Conservation (phyloP, 2,113 vertebrate genomes). For the Leptobrachium leishanense region DNA sequence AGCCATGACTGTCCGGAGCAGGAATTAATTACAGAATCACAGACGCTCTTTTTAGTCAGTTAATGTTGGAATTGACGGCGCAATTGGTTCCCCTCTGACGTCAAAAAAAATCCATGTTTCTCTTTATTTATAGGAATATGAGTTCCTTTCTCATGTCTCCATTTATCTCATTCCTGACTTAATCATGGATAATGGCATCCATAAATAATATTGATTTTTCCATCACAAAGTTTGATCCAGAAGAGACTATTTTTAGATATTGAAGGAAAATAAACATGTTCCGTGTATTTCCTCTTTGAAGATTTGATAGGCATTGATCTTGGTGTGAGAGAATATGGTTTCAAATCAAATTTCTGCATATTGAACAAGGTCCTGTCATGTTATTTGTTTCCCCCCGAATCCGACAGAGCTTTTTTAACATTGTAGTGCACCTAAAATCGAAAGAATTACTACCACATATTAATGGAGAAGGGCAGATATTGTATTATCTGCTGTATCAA, state of each 20-base stretch:
- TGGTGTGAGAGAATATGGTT: neutral
- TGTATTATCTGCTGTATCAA: neutral
- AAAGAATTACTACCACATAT: neutral
- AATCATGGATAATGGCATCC: slow-evolving; percentile 24
- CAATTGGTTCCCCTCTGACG: neutral
- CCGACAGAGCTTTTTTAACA: neutral
- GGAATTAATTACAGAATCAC: too few relatives aligned
- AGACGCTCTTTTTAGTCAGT: too few relatives aligned
- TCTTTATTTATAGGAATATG: neutral
- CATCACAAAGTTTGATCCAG: slow-evolving; percentile 1
- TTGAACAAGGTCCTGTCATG: neutral
- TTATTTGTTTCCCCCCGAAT: neutral
- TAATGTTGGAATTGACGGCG: too few relatives aligned
- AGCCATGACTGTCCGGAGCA: too few relatives aligned
- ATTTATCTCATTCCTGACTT: slow-evolving; percentile 24
- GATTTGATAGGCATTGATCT: slow-evolving; percentile 16
- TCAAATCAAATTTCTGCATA: neutral
- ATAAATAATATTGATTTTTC: slow-evolving; percentile 36
- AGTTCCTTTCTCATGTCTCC: slow-evolving; percentile 7
- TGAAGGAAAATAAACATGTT: slow-evolving; percentile 15
- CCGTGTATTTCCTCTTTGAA: neutral
- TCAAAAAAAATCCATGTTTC: neutral
- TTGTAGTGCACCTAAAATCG: neutral
- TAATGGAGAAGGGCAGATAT: neutral
- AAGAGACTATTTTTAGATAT: slow-evolving; percentile 9